Base-by-base conservation (phyloP, 2,797 vertebrate species). In the Hyperoplus lanceolatus region DNA sequence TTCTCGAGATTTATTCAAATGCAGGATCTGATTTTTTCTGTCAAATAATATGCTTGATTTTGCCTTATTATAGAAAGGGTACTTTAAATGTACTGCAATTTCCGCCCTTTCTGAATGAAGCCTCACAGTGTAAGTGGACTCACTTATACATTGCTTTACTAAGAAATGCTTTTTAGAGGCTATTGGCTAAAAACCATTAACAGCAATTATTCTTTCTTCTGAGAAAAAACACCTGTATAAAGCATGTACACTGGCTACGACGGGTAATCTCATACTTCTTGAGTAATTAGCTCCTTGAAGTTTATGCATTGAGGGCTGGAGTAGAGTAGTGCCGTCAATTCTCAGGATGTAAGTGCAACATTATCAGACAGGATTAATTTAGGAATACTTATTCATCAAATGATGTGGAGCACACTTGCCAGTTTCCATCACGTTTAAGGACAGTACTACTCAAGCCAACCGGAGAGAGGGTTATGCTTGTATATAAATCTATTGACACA, bases 31-130 rank as follows among this genome's bases (percentile, higher is more conserved):
- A 29, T 41, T 50, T 11, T 42, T 71, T 14, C 12, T 36, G 3
- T 57, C 12, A 56, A 12, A 39, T 15, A 59, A 68, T 41, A 54
- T 11, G 3, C 53, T 59, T 68, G n/a, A 80, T 63, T 58, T 55
- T 45, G 29, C 21, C 45, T 29, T 36, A 48, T 76, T 63, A 38
- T n/a, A 59, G 16, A 69, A 53, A 41, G 4, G 54, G 50, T 55
- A 18, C 41, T 41, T 42, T 49, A 15, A 10, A 48, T 8, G 15
- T 4, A n/a, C 48, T 6, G 12, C 29, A 11, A 54, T 45, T 45
- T 76, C 15, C 0, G 9, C 39, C 42, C 36, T 45, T 59, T 73
- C 36, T 61, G 21, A 66, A 59, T 51, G 11, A 49, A 29, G 9
- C 51, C 6, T 58, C 13, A 49, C 29, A 29, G 29, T 29, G 29